Evolutionary conservation across 2,113 vertebrate species (phyloP), one percentile per base, ranked within the genome.

Genomic region (Dendrocopos noguchii): DNA sequence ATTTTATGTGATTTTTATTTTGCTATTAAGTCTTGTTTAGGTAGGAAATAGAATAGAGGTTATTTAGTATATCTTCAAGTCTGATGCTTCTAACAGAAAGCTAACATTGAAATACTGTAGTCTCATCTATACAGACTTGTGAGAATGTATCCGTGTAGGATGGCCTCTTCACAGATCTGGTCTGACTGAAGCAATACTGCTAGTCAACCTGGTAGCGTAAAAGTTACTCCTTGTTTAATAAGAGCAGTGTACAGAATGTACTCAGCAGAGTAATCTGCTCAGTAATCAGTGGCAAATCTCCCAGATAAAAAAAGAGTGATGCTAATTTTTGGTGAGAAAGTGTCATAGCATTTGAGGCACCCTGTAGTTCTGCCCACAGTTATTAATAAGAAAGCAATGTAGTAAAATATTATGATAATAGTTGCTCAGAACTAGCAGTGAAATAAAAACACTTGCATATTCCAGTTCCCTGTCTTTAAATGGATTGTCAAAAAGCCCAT

Each of bases 371-470:
- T 91, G 73, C 85, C 85, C 80, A 88, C 80, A 63, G 39, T 75
- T 67, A 61, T 61, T 39, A 84, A 80, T 84, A 77, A 88, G 67
- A 87, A 84, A 79, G n/a, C 34, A 63, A 36, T 55, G 47, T 77
- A 87, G 59, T 87, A 87, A 96, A 95, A 93, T 77, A 2, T 56
- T 91, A 87, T 84, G 59, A 36, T 76, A 91, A 88, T 63, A 63
- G 4, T 27, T 84, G 71, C 56, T 91, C 78, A 82, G 74, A 87
- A 67, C 60, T 56, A 73, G 11, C 33, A 84, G 18, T 80, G 64
- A 82, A 52, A 22, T 47, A 34, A 50, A 82, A 93, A 34, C 44
- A 82, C 52, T 67, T 95, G 70, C 70, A 50, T 88, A 71, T 94
- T 86, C 39, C 24, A 33, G 8, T 78, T 84, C 50, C 18, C 21